Base-by-base conservation (phyloP, 2,797 vertebrate species). In the Rousettus madagascariensis region DNA sequence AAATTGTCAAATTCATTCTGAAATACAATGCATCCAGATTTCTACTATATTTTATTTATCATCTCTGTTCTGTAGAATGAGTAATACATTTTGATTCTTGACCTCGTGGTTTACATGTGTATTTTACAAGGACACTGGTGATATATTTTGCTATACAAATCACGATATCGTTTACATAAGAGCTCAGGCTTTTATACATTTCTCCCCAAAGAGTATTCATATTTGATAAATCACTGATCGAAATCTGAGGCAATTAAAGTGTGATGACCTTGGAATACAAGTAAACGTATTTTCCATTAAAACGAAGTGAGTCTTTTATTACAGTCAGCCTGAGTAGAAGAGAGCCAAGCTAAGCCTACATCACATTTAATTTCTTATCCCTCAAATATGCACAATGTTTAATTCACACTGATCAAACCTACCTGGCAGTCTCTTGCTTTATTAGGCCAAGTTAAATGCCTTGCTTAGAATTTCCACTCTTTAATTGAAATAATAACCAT, bases 161-260 rank as follows among this genome's bases (percentile, higher is more conserved):
- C 69, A 95, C 53, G 65, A 75, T 79, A 59, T 2, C 79, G 69
- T 92, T 96, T 91, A 92, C 53, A 88, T 55, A 88, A 79, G 36
- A 79, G 63, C 53, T 95, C 6, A 33, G 33, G 63, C 55, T 95
- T 94, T 90, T 92, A 95, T 74, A 74, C 16, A 86, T 94, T 90
- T 92, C 63, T 93, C 53, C 80, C 77, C 46, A 86, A 90, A 88
- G 80, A 16, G n/a, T 96, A 71, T 85, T 97, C 59, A 55, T 74
- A 90, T 88, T 88, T 96, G 77, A 97, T 90, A 97, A 96, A 96
- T 97, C 41, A 9, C 90, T 88, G 88, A 97, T 94, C 92, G 74
- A 96, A 96, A 88, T 96, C 72, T 75, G 89, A 96, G 30, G 51
- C 90, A 95, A 96, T 96, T 97, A 97, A 90, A 7, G 77, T 55